A percentile compares a stretch with the other conserved stretches of the same genome.
These are phyloP conservation scores for Empis stercorea DNA, from an alignment of 2,888 invertebrate species.

Conservation along the genomic window DNA sequence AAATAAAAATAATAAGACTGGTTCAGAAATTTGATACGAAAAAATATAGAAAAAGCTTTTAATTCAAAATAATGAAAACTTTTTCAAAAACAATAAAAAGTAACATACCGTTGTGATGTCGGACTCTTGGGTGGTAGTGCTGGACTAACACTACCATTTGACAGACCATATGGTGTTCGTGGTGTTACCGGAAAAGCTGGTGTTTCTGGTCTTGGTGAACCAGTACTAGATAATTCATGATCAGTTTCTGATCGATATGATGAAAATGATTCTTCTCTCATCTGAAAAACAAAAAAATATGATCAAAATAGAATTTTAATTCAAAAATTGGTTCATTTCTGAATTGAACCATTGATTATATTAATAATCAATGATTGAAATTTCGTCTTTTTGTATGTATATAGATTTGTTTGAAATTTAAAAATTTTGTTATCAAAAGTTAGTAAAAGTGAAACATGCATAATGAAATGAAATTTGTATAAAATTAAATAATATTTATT, in stretches of 20 bases:
- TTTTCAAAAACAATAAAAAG: no score
- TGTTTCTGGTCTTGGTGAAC: conserved; percentile 64
- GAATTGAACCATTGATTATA: no score
- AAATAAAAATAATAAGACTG: conserved; percentile 5
- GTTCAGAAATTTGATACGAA: conserved; percentile 33
- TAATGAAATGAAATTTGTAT: no score
- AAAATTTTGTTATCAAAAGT: no score
- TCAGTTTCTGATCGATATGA: conserved; percentile 51
- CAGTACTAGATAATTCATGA: conserved; percentile 42
- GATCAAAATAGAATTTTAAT: no score
- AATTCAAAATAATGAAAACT: no score
- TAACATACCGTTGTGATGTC: conserved; percentile 45
- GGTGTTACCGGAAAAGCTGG: conserved; percentile 90
- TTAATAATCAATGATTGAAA: no score
- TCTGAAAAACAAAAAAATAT: conserved; percentile 24
- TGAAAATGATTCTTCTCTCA: conserved; percentile 51
- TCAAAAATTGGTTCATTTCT: no score
- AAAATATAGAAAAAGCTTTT: conserved; percentile 11
- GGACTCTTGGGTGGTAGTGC: conserved; percentile 73
- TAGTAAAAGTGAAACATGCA: no score
- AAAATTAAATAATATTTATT: no score
- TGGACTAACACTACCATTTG: conserved; percentile 56
- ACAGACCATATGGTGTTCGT: conserved; percentile 60
- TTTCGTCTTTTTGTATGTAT: no score
- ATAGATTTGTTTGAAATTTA: no score